Conservation (phyloP, 2,888 invertebrate genomes). For the Drosophila nigricruria region DNA sequence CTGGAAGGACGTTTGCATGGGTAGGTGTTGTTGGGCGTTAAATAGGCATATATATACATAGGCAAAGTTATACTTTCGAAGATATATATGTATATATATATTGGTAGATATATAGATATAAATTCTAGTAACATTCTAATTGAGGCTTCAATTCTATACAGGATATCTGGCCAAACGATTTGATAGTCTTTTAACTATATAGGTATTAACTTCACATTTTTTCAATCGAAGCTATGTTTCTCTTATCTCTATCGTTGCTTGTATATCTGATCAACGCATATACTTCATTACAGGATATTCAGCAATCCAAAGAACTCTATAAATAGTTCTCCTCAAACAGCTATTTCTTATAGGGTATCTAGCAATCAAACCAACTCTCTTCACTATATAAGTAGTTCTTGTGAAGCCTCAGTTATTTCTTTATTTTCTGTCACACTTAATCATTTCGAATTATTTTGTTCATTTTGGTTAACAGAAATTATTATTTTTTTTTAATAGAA, state of each 20-base stretch:
- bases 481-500: background rate
- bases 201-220: background rate
- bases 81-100: too few relatives aligned
- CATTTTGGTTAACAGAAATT: background rate
- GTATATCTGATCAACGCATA: background rate
- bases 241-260: background rate
- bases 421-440: background rate
- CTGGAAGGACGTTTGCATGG: slow-evolving; percentile 96
- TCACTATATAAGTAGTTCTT: background rate
- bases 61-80: too few relatives aligned
- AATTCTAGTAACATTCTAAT: background rate
- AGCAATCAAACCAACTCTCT: background rate
- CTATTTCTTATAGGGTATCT: background rate
- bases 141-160: background rate
- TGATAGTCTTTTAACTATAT: background rate
- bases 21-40: slow-evolving; percentile 83
- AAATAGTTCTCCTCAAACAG: background rate
- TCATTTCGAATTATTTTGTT: background rate
- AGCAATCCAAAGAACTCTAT: background rate
- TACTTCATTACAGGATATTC: background rate
- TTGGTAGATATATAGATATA: background rate
- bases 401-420: background rate
- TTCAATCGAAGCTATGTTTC: too few relatives aligned
- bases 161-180: background rate
- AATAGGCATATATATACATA: background rate